phyloP scores from a whole-genome alignment of 2,888 invertebrate species.

The Drosophila formosana region DNA sequence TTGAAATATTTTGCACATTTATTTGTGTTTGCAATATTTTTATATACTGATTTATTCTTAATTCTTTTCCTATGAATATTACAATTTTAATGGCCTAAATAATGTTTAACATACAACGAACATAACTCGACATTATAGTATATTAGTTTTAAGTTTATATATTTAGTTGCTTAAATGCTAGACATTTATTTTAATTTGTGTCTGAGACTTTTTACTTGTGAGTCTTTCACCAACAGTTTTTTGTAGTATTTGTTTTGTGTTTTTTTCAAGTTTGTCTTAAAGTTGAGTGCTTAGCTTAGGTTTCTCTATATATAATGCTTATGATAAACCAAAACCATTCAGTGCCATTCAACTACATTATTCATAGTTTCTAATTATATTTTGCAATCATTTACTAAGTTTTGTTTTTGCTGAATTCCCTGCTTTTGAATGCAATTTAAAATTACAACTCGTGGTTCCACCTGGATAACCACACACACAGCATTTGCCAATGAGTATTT shows the following conservation, averaged over 20 bases:
- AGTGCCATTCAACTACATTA: slow-evolving; percentile 32
- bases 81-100: slow-evolving; percentile 8
- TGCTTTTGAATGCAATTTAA: slow-evolving; percentile 36
- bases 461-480: slow-evolving; percentile 24
- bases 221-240: slow-evolving; percentile 51
- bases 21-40: neutral
- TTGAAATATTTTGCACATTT: slow-evolving; percentile 16
- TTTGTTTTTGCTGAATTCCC: slow-evolving; percentile 23
- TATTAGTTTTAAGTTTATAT: neutral
- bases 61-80: slow-evolving; percentile 2
- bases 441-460: slow-evolving; percentile 34
- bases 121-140: slow-evolving; percentile 5
- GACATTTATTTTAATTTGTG: slow-evolving; percentile 24
- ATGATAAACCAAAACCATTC: slow-evolving; percentile 19
- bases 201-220: slow-evolving; percentile 42
- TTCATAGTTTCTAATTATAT: slow-evolving; percentile 3
- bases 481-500: slow-evolving; percentile 50
- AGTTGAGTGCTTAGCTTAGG: slow-evolving; percentile 24
- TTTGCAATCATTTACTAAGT: neutral
- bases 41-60: neutral
- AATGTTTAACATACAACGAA: slow-evolving; percentile 35
- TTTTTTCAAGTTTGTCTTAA: slow-evolving; percentile 15
- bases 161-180: slow-evolving; percentile 4
- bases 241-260: slow-evolving; percentile 14
- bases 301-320: slow-evolving; percentile 1